These are phyloP conservation scores for Anoplophora glabripennis DNA, from an alignment of 1,140 invertebrate species.

Conservation along the genomic window DNA sequence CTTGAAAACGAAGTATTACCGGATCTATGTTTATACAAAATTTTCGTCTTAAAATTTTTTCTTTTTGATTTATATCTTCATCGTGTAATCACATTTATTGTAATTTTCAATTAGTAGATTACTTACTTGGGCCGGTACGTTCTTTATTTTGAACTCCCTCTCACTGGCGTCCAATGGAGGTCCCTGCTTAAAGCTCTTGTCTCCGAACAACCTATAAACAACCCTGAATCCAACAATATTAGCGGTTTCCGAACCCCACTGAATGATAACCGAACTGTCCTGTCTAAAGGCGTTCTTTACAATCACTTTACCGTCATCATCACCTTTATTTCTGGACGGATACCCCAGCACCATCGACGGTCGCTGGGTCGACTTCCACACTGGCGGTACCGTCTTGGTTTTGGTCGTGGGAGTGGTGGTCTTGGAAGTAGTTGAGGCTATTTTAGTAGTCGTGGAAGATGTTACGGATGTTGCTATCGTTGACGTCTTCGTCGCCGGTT, in stretches of 20 bases:
- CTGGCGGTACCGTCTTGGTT: slow-evolving; percentile 45
- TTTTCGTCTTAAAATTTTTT: no score
- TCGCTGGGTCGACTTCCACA: slow-evolving; percentile 49
- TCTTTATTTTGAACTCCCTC: slow-evolving; percentile 87
- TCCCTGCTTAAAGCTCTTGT: slow-evolving; percentile 84
- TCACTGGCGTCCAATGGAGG: slow-evolving; percentile 83
- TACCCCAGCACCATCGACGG: slow-evolving; percentile 71
- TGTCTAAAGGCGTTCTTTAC: slow-evolving; percentile 81
- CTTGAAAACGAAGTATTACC: no score
- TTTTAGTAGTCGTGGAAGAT: slow-evolving; percentile 42
- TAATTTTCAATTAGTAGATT: neutral
- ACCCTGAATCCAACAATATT: slow-evolving; percentile 86
- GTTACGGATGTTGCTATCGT: slow-evolving; percentile 41
- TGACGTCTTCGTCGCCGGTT: slow-evolving; percentile 43
- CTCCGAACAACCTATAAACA: slow-evolving; percentile 86
- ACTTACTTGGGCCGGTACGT: slow-evolving; percentile 79
- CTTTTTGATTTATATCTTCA: no score
- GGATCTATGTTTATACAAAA: no score
- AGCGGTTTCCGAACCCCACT: slow-evolving; percentile 83
- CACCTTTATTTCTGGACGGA: slow-evolving; percentile 60
- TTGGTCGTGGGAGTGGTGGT: slow-evolving; percentile 34
- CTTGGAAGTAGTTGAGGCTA: slow-evolving; percentile 39
- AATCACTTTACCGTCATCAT: slow-evolving; percentile 71
- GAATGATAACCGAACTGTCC: slow-evolving; percentile 84
- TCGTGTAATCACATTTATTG: neutral